phyloP scores from a whole-genome alignment of 2,888 invertebrate genomes.

The Phasia obesa region DNA sequence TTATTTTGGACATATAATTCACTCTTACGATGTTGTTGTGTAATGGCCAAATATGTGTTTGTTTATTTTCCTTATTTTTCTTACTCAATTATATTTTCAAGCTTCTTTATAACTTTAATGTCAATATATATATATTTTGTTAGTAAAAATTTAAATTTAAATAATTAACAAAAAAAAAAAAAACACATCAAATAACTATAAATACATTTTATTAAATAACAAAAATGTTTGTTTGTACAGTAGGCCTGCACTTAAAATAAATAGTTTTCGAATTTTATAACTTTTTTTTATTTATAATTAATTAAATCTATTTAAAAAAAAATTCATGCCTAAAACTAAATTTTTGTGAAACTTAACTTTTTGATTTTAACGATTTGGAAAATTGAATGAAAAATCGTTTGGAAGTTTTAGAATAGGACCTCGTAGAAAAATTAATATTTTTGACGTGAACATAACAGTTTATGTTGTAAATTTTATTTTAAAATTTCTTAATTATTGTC shows the following conservation, averaged over 20 bases:
- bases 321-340: no score
- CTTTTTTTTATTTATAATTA: not conserved
- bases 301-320: not conserved
- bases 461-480: no score
- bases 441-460: no score
- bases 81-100: constrained; percentile 31
- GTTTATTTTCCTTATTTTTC: constrained; percentile 6
- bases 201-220: not conserved
- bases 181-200: not conserved
- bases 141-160: not conserved
- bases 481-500: no score
- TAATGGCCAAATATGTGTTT: constrained; percentile 50
- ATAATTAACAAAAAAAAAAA: constrained; percentile 37
- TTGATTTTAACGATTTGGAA: no score
- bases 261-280: constrained; percentile 6
- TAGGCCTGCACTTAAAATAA: constrained; percentile 59
- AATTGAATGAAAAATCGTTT: no score
- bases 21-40: constrained; percentile 60
- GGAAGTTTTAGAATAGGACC: no score
- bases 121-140: constrained; percentile 61
- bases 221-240: constrained; percentile 51
- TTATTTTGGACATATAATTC: constrained; percentile 26
- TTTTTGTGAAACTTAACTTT: no score
- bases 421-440: no score
- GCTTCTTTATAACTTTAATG: constrained; percentile 65